Conservation (phyloP, 2,797 vertebrate genomes). For the Phrynocephalus guinanensis region DNA sequence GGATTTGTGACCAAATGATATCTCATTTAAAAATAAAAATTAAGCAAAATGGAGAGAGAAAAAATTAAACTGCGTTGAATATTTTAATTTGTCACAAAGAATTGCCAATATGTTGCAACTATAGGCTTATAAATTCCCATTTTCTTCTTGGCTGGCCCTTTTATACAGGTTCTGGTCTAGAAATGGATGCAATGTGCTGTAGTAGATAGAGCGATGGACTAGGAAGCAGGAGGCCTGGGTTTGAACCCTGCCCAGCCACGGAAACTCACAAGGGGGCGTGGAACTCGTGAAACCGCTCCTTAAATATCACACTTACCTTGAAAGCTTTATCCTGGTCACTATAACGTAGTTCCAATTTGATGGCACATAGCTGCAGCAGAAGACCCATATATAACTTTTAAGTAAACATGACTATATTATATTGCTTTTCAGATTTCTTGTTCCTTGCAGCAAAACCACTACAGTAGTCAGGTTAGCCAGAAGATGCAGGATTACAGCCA, state of each 20-base stretch:
- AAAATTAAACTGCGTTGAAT: neutral
- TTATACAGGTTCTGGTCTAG: no score
- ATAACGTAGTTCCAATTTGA: no score
- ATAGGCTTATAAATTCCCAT: neutral
- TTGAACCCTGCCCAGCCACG: no score
- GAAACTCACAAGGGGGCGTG: no score
- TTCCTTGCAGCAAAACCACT: neutral
- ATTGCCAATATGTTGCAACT: neutral
- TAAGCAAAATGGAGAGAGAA: neutral
- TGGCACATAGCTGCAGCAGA: no score
- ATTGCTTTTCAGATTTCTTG: neutral
- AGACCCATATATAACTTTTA: neutral
- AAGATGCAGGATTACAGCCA: no score
- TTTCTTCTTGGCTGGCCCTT: neutral
- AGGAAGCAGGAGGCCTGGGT: no score
- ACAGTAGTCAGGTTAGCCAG: neutral
- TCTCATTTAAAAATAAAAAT: neutral
- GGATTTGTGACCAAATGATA: neutral
- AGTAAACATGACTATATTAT: neutral
- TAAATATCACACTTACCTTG: no score
- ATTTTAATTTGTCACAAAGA: slow-evolving; percentile 11
- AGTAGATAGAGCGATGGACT: no score
- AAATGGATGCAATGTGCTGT: no score
- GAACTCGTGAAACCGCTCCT: no score
- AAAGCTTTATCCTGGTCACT: no score